Evolutionary conservation across 2,113 vertebrate species (phyloP), one percentile per base, ranked within the genome.

Genomic region (Lepus europaeus): DNA sequence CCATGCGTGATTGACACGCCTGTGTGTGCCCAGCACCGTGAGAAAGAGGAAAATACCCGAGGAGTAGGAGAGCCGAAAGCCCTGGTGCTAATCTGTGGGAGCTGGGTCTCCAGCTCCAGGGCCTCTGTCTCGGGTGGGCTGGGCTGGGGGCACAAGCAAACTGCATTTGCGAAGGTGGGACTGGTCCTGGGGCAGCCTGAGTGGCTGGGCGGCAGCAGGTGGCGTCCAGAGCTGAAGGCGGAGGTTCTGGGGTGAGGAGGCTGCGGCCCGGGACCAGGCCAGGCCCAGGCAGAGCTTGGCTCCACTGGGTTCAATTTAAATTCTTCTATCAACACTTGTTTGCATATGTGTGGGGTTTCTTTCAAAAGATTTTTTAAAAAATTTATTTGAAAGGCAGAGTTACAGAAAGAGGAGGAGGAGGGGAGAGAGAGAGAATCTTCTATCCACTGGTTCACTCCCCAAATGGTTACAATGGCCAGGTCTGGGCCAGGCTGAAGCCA

Each of bases 291-390:
- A 64, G 27, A 12, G 27, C 9, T 0, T 1, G 13, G 36, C 6
- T 3, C 0, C 7, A 1, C 0, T n/a, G 36, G 14, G 39, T 17
- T 51, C 1, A 0, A 1, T 4, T 13, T n/a, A 6, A 7, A 5
- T 7, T 19, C 45, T 27, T 53, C 31, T 2, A 6, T 13, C 19
- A 6, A 4, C 19, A 16, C n/a, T 22, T 6, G 5, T 29, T n/a
- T n/a, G 36, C 39, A 31, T 33, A 19, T 0, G 2, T 27, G 27
- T 12, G 45, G 39, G 45, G 45, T 45, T 45, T 45, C 45, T 45
- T 45, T 45, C 45, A 45, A 45, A 45, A 45, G 45, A 45, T 45
- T 45, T 45, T 39, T 39, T 39, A 36, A 36, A 36, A 45, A 45
- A 45, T 7, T 45, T 45, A 45, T 45, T 45, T 45, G 45, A 45